These are phyloP conservation scores for Habrosyne pyritoides DNA, from an alignment of 2,888 invertebrate genomes.

Conservation along the genomic window DNA sequence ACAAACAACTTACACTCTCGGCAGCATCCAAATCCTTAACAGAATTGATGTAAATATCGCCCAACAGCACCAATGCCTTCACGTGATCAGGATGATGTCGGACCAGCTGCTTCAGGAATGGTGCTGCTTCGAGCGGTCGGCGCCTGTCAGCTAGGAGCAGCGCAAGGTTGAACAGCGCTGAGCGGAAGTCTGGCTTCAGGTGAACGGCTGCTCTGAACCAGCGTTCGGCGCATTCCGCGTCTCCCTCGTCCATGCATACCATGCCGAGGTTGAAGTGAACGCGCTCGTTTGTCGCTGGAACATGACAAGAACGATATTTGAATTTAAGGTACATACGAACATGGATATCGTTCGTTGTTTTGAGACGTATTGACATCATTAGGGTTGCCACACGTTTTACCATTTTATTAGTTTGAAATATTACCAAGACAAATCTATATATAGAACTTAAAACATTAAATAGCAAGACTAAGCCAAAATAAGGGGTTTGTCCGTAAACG, in stretches of 20 bases:
- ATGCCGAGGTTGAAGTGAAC: slow-evolving; percentile 98
- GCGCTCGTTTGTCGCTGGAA: slow-evolving; percentile 90
- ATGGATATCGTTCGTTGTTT: too few relatives aligned
- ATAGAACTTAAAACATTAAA: too few relatives aligned
- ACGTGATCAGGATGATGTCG: slow-evolving; percentile 96
- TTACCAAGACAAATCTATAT: too few relatives aligned
- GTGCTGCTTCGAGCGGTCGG: slow-evolving; percentile 95
- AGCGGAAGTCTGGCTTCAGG: slow-evolving; percentile 94
- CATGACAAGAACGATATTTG: slow-evolving; percentile 12
- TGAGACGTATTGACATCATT: too few relatives aligned
- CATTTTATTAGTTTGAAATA: too few relatives aligned
- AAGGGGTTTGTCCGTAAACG: too few relatives aligned
- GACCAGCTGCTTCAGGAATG: slow-evolving; percentile 95
- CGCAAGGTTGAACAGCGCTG: slow-evolving; percentile 97
- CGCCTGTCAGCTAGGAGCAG: slow-evolving; percentile 94
- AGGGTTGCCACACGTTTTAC: too few relatives aligned
- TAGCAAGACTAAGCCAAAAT: too few relatives aligned
- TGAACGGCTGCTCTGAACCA: slow-evolving; percentile 96
- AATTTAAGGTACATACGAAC: background rate
- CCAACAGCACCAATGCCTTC: slow-evolving; percentile 95
- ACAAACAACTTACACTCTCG: slow-evolving; percentile 88
- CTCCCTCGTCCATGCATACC: slow-evolving; percentile 97
- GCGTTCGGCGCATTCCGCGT: slow-evolving; percentile 93
- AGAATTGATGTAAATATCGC: slow-evolving; percentile 98
- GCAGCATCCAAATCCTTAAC: slow-evolving; percentile 97